Conservation (phyloP, 1,140 invertebrate genomes). For the Pogonus chalceus region DNA sequence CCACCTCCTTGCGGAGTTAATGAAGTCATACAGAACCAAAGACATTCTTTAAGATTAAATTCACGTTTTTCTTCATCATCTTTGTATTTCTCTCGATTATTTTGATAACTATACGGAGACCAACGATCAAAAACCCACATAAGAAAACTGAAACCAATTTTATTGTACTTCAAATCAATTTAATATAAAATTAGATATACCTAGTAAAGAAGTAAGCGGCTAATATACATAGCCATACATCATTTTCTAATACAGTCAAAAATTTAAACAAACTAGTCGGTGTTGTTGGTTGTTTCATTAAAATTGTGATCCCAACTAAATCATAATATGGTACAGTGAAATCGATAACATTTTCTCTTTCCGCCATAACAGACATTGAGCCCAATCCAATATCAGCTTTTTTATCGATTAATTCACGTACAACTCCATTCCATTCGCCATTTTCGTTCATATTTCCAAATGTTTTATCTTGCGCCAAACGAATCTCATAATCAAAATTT, state of each 20-base stretch:
- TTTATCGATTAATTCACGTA: conserved; percentile 83
- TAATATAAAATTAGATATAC: conserved; percentile 32
- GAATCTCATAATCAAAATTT: conserved; percentile 83
- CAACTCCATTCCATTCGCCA: conserved; percentile 85
- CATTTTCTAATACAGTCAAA: conserved; percentile 87
- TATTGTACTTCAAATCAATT: background rate
- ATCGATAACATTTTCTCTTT: conserved; percentile 87
- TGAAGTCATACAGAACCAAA: conserved; percentile 99
- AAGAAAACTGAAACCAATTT: conserved; percentile 54
- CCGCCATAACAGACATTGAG: conserved; percentile 85
- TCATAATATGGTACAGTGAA: conserved; percentile 95
- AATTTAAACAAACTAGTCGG: conserved; percentile 93
- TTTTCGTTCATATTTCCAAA: conserved; percentile 81
- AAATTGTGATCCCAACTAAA: conserved; percentile 84
- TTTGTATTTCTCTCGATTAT: conserved; percentile 86
- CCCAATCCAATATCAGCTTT: conserved; percentile 82
- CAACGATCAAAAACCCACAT: conserved; percentile 94
- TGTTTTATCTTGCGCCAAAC: conserved; percentile 61
- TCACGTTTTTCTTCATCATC: conserved; percentile 90
- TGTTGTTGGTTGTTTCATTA: conserved; percentile 72
- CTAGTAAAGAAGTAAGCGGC: conserved; percentile 91
- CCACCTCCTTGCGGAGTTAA: conserved; percentile 92
- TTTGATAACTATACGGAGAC: conserved; percentile 93
- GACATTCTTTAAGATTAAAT: conserved; percentile 90
- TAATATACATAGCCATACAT: conserved; percentile 93